Base-by-base conservation (phyloP, 1,140 invertebrate genomes). In the Sitophilus oryzae region DNA sequence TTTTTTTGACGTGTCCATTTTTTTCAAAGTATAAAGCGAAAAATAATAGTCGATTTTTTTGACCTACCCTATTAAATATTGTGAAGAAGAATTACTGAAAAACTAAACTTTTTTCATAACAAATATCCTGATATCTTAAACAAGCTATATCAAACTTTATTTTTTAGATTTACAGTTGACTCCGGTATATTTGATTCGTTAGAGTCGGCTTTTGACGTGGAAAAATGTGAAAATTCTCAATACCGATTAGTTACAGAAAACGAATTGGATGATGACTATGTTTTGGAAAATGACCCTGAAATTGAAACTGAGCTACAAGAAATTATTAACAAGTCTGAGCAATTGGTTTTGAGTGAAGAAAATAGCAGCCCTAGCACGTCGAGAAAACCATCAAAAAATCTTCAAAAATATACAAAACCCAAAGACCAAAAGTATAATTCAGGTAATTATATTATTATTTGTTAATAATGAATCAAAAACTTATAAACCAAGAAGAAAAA, bases 81-180 rank as follows among this genome's bases (percentile, higher is more conserved):
- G n/a, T n/a, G n/a, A n/a, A n/a, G n/a, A n/a, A n/a, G n/a, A n/a
- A n/a, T n/a, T n/a, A n/a, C n/a, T n/a, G n/a, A n/a, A n/a, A n/a
- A n/a, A n/a, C n/a, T n/a, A n/a, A n/a, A n/a, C n/a, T n/a, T n/a
- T n/a, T n/a, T n/a, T n/a, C n/a, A n/a, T n/a, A n/a, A n/a, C n/a
- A n/a, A n/a, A n/a, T 38, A 49, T 14, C 20, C 16, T 25, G 11
- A 21, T 20, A 16, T 41, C 4, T 38, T 15, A n/a, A 40, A 74
- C 34, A 5, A 34, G 9, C 16, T 30, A 46, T 11, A 15, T 34
- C 5, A 19, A 20, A n/a, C 36, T 45, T n/a, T 36, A 36, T 16
- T 45, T 45, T 37, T 55, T 44, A 63, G 61, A 36, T 56, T 64
- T 57, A 20, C 43, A 9, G 47, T 41, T 25, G 14, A 64, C 18